A percentile compares a stretch with the other conserved stretches of the same genome.
These are phyloP conservation scores for Rhyacophila evoluta DNA, from an alignment of 2,888 invertebrate genomes.

Conservation along the genomic window DNA sequence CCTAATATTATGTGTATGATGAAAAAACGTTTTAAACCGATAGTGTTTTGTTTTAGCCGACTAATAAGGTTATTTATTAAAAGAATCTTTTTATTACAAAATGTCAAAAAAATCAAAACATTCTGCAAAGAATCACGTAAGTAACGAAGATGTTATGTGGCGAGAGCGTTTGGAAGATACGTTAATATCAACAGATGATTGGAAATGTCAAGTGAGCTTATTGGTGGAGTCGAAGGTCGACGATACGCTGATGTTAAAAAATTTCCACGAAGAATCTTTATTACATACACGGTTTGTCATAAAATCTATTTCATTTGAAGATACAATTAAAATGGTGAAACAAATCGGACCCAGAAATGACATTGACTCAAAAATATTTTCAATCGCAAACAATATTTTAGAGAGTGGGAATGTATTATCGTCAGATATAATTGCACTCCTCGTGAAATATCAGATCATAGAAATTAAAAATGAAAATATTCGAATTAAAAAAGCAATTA, in stretches of 20 bases:
- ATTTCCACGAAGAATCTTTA: constrained; percentile 32
- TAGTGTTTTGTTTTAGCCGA: no score
- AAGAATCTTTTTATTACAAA: no score
- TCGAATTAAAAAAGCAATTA: constrained; percentile 62
- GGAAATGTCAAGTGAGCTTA: constrained; percentile 37
- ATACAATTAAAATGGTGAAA: constrained; percentile 38
- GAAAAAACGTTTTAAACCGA: no score
- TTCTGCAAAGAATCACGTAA: background rate
- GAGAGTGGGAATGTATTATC: constrained; percentile 60
- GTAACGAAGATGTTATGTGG: background rate
- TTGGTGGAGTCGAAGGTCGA: constrained; percentile 37
- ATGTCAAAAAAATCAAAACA: constrained; percentile 26
- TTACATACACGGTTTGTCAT: constrained; percentile 33
- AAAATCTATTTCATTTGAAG: constrained; percentile 34
- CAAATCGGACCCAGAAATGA: constrained; percentile 34
- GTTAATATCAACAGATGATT: constrained; percentile 28
- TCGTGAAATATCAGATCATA: constrained; percentile 65
- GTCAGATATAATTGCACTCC: constrained; percentile 62
- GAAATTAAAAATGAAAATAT: constrained; percentile 67
- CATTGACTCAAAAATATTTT: constrained; percentile 32
- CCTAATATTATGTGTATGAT: no score
- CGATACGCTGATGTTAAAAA: constrained; percentile 32
- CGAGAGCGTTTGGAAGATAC: background rate
- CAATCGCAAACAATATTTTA: constrained; percentile 28
- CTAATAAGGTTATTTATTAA: no score